Base-by-base conservation (phyloP, 2,113 vertebrate species). In the Ophthalmolycus amberensis region DNA sequence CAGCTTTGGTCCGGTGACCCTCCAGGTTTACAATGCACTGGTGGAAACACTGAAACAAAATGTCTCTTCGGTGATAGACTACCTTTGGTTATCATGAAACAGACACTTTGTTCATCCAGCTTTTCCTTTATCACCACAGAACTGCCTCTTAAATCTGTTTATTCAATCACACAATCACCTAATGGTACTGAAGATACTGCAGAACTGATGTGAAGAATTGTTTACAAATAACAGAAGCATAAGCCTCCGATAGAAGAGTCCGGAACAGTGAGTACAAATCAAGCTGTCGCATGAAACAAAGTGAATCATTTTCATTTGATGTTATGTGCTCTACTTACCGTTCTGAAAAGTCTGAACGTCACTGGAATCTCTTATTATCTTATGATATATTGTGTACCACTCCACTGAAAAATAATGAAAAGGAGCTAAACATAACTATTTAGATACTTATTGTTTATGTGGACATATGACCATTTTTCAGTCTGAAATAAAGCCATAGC, bases 211-310 rank as follows among this genome's bases (percentile, higher is more conserved):
- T 3, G 27, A 12, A 52, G 27, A 42, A 79, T 14, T 44, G 56
- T 65, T 73, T 65, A 18, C 22, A 15, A 60, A 60, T 34, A 18
- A 46, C 29, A 58, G 14, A 75, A 62, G 16, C 9, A 44, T 25
- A 27, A 12, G 16, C 12, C 27, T 25, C 5, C 27, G 56, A 58
- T 58, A 58, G 56, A 27, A 14, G 56, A 58, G 54, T 58, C 10
- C 14, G 25, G 54, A 25, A 27, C 6, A 25, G 4, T 14, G n/a
- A 79, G 71, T 60, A 82, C 34, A 63, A 75, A 86, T 14, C 16
- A 10, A 63, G 37, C 3, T 25, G 67, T 11, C 25, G 4, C 2
- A 6, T 10, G 12, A 8, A 66, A 20, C 32, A 54, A 54, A 34
- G 3, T 11, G 62, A 60, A 9, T 15, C 40, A 48, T 48, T 6